These are phyloP conservation scores for Hydrozoanthus gracilis DNA, from an alignment of 92 coral and sea anemone genomes.

Conservation along the genomic window DNA sequence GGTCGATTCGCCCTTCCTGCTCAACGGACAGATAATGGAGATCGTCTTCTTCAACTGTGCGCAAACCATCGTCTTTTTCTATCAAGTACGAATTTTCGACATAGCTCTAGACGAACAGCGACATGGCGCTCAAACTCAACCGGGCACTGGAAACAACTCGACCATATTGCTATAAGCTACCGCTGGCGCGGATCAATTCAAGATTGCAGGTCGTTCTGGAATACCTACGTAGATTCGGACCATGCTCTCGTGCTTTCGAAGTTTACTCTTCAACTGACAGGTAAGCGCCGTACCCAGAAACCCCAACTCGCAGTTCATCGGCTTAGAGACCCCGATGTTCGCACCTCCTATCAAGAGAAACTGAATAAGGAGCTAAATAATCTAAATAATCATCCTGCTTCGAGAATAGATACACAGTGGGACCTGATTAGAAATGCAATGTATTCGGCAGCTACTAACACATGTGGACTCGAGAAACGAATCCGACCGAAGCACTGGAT, in stretches of 20 bases:
- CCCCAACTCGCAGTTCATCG: neutral
- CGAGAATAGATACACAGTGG: neutral
- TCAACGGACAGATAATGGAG: neutral
- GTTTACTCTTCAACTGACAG: neutral
- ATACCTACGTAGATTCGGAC: neutral
- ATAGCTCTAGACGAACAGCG: neutral
- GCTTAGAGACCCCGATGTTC: neutral
- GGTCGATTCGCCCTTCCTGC: neutral
- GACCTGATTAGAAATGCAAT: neutral
- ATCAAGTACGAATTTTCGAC: neutral
- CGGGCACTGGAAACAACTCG: neutral
- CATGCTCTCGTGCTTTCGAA: neutral
- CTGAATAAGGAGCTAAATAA: neutral
- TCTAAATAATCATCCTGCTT: neutral
- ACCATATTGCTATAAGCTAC: neutral
- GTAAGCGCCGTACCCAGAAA: neutral
- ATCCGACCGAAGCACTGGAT: neutral
- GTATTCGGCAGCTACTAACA: neutral
- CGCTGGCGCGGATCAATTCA: neutral
- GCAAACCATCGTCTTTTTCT: neutral
- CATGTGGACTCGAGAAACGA: neutral
- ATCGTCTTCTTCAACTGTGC: neutral
- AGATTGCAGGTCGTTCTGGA: neutral
- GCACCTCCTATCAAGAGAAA: neutral
- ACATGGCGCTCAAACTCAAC: neutral